Base-by-base conservation (phyloP, 2,113 vertebrate genomes). In the Urocynchramus pylzowi region DNA sequence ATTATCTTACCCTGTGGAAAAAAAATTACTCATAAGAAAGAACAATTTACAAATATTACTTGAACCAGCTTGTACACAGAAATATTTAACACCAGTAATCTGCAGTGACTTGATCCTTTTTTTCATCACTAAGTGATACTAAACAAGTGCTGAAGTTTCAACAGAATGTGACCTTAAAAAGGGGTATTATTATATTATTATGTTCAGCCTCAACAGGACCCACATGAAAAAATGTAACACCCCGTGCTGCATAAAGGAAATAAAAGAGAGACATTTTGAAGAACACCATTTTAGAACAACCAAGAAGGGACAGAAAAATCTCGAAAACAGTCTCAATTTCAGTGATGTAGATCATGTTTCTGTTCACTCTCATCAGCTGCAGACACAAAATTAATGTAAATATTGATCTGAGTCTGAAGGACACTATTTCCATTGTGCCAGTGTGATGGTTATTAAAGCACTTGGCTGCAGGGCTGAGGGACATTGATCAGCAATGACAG, bases 391-490 rank as follows among this genome's bases (percentile, higher is more conserved):
- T 77, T 95, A 73, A 96, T 65, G 84, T 33, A 90, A 90, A 71
- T 95, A 97, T 96, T 59, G 97, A 98, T 96, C 50, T 20, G 49
- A 93, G 57, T 90, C 82, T 96, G 75, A 95, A 97, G 95, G 96
- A 91, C 96, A 93, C 45, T 45, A 12, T 81, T 90, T 91, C 93
- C 83, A 86, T 68, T 80, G 71, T 90, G 90, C 64, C 86, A 65
- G 49, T 2, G 6, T 42, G 57, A 93, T 20, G 28, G 50, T 84
- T 95, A 88, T 86, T 89, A 68, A 87, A 93, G 89, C 84, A 74
- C 79, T 87, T 94, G 91, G 93, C 94, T 78, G 91, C 87, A 93
- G 93, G 95, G 93, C 87, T 61, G 57, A 16, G 74, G 88, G 73
- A 81, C 89, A 90, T 33, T 75, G 80, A 96, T 90, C 24, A 9